Base-by-base conservation (phyloP, 1,140 invertebrate species). In the Harlomillsia oculata region DNA sequence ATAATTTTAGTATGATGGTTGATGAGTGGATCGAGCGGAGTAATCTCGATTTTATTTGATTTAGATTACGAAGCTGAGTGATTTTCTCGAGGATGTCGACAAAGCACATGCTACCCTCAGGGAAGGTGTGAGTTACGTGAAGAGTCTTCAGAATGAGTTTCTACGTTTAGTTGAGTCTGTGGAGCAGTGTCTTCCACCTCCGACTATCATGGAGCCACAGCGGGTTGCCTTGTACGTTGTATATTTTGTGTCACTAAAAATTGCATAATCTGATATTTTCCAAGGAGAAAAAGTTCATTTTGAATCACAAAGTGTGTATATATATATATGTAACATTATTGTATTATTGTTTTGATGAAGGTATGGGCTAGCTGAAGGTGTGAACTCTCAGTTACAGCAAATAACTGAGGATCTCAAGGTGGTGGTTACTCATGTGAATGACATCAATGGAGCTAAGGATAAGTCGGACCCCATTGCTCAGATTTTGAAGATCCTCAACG, bases 321-420 rank as follows among this genome's bases (percentile, higher is more conserved):
- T n/a, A 28, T 53, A 14, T 29, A 11, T 44, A 21, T 14, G 5
- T 25, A 9, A 23, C 40, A 23, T 43, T 25, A 3, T 44, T 44
- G 23, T 21, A 21, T 3, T 2, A 32, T 21, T 30, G n/a, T 48
- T 29, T 16, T 66, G n/a, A n/a, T n/a, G n/a, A n/a, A 85, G 82
- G 60, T 91, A 93, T 70, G 78, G 84, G 54, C 72, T 93, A 65
- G 83, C 90, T 1, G 90, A 95, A 71, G 91, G 83, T 69, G 77
- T 96, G 41, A 89, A 96, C 70, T 87, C 87, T 0, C 91, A 97
- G 70, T 71, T 96, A 49, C 89, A 91, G 70, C 82, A 89, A 69
- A 94, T 96, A 87, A 87, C 88, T 0, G 87, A 93, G 69, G 90
- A 96, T 74, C 72, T 97, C 40, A 93, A 93, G 66, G 91, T 96